Evolutionary conservation across 2,888 invertebrate genomes (phyloP).

Genomic region (Aricia artaxerxes): DNA sequence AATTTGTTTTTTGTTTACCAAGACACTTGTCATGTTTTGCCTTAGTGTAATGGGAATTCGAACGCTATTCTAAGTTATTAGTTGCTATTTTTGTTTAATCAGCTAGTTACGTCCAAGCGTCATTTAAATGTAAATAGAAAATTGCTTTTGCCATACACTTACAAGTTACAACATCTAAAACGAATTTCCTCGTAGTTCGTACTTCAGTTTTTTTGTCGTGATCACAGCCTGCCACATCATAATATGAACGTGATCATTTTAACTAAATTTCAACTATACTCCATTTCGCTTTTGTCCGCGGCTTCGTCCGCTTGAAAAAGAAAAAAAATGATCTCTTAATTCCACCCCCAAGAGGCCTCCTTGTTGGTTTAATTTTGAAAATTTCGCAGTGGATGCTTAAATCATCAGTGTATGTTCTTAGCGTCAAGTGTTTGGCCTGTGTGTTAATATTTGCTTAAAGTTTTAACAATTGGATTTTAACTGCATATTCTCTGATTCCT

Average conservation of each 20-base stretch:
- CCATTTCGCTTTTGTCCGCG: no score
- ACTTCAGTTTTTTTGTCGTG: neutral
- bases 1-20: slow-evolving; percentile 15
- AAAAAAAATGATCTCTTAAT: no score
- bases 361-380: no score
- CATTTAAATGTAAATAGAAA: slow-evolving; percentile 28
- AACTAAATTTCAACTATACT: neutral
- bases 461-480: no score
- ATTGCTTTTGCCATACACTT: slow-evolving; percentile 19
- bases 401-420: no score
- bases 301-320: neutral
- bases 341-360: no score
- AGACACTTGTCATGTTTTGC: slow-evolving; percentile 7
- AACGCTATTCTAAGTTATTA: neutral
- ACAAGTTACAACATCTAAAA: slow-evolving; percentile 11
- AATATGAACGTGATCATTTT: neutral
- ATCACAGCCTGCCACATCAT: neutral
- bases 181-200: neutral
- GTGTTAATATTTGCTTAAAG: no score
- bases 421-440: no score
- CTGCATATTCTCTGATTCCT: neutral
- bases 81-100: neutral
- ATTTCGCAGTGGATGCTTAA: no score
- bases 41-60: neutral
- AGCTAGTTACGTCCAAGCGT: neutral